Evolutionary conservation across 2,113 vertebrate genomes (phyloP), one percentile per base, ranked within the genome.

Genomic region (Nestor notabilis): DNA sequence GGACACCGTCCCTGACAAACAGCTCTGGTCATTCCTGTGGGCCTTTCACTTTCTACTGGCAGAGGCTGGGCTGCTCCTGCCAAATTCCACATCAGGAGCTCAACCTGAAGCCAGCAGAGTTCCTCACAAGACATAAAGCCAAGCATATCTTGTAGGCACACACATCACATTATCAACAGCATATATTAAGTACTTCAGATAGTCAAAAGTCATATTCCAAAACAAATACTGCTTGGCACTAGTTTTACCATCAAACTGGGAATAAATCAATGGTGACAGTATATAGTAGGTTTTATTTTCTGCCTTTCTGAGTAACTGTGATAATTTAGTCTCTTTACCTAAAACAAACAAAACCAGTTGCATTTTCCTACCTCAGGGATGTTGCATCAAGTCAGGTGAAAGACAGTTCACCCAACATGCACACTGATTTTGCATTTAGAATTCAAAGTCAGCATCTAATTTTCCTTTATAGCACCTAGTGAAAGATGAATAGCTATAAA

Each of bases 1-100:
- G 80, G 91, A 95, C 1, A 89, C 84, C 97, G 97, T 97, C 19
- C 96, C 97, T 89, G 35, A 44, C 5, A 63, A 90, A 68, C 10
- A 93, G 13, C 37, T 47, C 21, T 0, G 0, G 11, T 90, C 46
- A 93, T 29, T 72, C 44, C 71, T 24, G 31, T 0, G 1, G 15
- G 56, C 18, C n/a, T 74, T 70, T 41, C 1, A 0, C 10, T 21
- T 16, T 58, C 39, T 47, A n/a, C 35, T 4, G 7, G 29, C 4
- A 3, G 28, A 70, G 31, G 7, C 58, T 47, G 52, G 13, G 47
- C n/a, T 87, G 27, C 37, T 87, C 20, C 43, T 35, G 24, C 33
- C 74, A 81, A 21, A 15, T 18, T 39, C 35, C 1, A 0, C 0
- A 1, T n/a, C 24, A 50, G 31, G 50, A 33, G 65, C 46, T 64